Base-by-base conservation (phyloP, 1,140 invertebrate species). In the Capitella teleta region DNA sequence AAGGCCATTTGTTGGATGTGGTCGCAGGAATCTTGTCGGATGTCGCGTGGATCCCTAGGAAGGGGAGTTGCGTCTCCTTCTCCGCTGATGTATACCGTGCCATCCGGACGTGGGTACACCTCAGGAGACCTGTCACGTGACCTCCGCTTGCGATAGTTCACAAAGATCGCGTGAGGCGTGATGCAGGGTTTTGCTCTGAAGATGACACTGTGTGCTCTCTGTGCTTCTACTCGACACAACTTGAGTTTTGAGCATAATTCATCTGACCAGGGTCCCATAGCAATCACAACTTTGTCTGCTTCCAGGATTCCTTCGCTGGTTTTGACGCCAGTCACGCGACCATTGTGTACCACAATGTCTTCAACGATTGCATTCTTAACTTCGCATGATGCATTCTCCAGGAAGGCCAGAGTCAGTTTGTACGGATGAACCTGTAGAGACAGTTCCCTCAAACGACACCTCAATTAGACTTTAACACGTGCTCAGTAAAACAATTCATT, bases 251-350 rank as follows among this genome's bases (percentile, higher is more conserved):
- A 16, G 8, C 8, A 8, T 6, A 21, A 12, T 21, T 41, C 38
- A 19, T 8, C 38, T 41, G 38, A 41, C 38, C 38, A 41, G 6
- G 38, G 38, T 21, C 38, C 38, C 38, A 41, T 41, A 8, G 38
- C 38, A 8, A 41, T 10, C 6, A 41, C 18, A 19, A 41, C 18
- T 16, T 16, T 19, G 23, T 41, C 38, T 8, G 38, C 38, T 10
- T 6, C 18, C 6, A 41, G 6, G 6, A 32, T n/a, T 10, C 30
- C 30, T 10, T 8, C n/a, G 30, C 30, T 32, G 8, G 30, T 32
- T 32, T 32, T 32, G 30, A 32, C 30, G 30, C 30, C 30, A 32
- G 30, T 32, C 8, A 32, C 30, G 8, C n/a, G 8, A 10, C 8
- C 8, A 32, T n/a, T n/a, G 8, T 8, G 8, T 32, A n/a, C n/a